Conservation (phyloP, 2,888 invertebrate genomes). For the Anthrax anthrax region DNA sequence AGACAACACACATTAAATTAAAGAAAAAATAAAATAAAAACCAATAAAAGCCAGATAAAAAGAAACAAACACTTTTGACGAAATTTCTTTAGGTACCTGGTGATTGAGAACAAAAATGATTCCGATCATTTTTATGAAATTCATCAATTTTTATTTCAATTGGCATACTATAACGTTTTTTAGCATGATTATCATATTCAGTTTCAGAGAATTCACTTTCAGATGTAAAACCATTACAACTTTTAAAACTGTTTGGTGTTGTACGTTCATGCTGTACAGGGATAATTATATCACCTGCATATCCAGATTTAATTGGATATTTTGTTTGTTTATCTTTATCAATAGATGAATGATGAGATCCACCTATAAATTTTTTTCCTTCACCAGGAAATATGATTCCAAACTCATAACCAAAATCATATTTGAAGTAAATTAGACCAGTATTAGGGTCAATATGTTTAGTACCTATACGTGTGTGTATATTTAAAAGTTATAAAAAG, state of each 20-base stretch:
- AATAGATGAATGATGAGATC: conserved; percentile 12
- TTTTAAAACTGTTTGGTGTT: conserved; percentile 12
- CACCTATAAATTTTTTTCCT: conserved; percentile 37
- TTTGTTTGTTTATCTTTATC: conserved; percentile 10
- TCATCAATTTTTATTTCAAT: conserved; percentile 32
- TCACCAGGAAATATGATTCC: conserved; percentile 57
- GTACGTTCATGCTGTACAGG: conserved; percentile 52
- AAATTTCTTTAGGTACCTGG: conserved; percentile 14
- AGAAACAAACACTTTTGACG: no score
- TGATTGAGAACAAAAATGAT: conserved; percentile 5
- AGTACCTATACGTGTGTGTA: conserved; percentile 38
- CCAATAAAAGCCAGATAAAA: no score
- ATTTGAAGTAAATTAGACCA: conserved; percentile 65
- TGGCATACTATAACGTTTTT: conserved; percentile 35
- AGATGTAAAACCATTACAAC: conserved; percentile 29
- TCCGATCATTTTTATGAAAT: conserved; percentile 25
- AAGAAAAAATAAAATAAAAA: no score
- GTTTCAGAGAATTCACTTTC: conserved; percentile 48
- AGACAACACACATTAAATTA: no score
- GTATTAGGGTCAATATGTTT: conserved; percentile 63
- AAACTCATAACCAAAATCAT: conserved; percentile 68
- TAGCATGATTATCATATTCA: conserved; percentile 34
- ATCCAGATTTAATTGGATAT: conserved; percentile 12
- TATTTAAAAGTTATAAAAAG: no score
- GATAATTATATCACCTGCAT: conserved; percentile 46